Base-by-base conservation (phyloP, 2,113 vertebrate species). In the Steatornis caripensis region DNA sequence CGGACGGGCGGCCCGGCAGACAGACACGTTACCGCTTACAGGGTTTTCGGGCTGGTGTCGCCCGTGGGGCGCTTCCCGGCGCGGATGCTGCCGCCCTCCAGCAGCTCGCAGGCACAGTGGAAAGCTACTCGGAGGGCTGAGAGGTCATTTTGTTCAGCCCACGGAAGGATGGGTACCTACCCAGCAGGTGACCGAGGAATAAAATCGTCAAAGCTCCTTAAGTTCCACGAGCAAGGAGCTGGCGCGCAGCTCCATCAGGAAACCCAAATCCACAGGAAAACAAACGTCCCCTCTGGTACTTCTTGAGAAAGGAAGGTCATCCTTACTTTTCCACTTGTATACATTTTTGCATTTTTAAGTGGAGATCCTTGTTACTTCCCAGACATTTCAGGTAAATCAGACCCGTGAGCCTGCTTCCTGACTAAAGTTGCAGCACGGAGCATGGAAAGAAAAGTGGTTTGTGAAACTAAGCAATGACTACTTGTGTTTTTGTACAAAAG, bases 41-140 rank as follows among this genome's bases (percentile, higher is more conserved):
- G 9, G 6, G 12, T 18, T 2, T 7, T 8, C 1, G 3, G 57
- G 29, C 3, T 27, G 8, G 2, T 7, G 3, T 19, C 1, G 9
- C 2, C 13, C 5, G 3, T 3, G 17, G 13, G 6, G 43, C 2
- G 5, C 4, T 11, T 0, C 5, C 7, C 0, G 0, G 3, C 0
- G 17, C 0, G 1, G 11, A 0, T 0, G 3, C 1, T 7, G 2
- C 41, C 5, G 36, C 5, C 1, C 1, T 20, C 3, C 20, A 0
- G 41, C 15, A 26, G 1, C 20, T 32, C 11, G 17, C 13, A 23
- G 16, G 15, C 43, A 1, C 53, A 41, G 4, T 5, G 19, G 19
- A 26, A 36, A 32, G 27, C 61, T 53, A 11, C 45, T 0, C 0
- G 9, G 23, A 7, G 30, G 4, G 5, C 6, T 22, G 12, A 5